Conservation (phyloP, 2,888 invertebrate species). For the Torymus auratus region DNA sequence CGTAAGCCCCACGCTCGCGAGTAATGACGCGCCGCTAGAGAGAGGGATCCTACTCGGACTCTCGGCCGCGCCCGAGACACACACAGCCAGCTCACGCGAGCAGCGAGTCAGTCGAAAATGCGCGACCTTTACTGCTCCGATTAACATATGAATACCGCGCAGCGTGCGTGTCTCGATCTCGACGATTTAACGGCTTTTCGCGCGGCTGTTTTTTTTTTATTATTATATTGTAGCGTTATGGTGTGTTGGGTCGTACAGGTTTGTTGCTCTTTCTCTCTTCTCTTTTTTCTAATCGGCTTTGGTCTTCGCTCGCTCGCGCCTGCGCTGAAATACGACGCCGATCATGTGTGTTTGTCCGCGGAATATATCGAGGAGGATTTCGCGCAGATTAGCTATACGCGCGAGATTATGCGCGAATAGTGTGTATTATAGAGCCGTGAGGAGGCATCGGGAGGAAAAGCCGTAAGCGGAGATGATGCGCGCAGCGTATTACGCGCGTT, state of each 20-base stretch:
- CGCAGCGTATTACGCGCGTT: neutral
- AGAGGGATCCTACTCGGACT: neutral
- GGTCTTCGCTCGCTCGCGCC: too few species aligned
- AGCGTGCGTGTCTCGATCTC: neutral
- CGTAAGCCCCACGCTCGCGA: constrained; percentile 56
- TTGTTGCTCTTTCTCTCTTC: too few species aligned
- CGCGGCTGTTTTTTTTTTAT: neutral
- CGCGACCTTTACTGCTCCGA: constrained; percentile 38
- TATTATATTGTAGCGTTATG: neutral
- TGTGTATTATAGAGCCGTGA: too few species aligned
- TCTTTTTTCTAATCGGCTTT: neutral
- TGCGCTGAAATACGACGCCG: constrained; percentile 8
- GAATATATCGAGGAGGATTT: constrained; percentile 2
- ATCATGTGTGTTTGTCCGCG: neutral
- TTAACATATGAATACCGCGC: constrained; percentile 44
- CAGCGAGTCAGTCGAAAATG: neutral
- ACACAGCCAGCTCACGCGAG: neutral
- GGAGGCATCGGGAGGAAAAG: neutral
- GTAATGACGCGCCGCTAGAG: constrained; percentile 14
- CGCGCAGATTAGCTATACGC: constrained; percentile 13
- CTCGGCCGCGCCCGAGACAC: constrained; percentile 22
- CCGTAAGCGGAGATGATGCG: constrained; percentile 1
- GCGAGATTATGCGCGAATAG: constrained; percentile 10
- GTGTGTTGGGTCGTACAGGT: neutral
- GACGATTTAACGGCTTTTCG: constrained; percentile 33